Percentiles rank a stretch among this genome's conserved stretches.
Conservation (phyloP, 2,113 vertebrate species). For the Otus sunia region DNA sequence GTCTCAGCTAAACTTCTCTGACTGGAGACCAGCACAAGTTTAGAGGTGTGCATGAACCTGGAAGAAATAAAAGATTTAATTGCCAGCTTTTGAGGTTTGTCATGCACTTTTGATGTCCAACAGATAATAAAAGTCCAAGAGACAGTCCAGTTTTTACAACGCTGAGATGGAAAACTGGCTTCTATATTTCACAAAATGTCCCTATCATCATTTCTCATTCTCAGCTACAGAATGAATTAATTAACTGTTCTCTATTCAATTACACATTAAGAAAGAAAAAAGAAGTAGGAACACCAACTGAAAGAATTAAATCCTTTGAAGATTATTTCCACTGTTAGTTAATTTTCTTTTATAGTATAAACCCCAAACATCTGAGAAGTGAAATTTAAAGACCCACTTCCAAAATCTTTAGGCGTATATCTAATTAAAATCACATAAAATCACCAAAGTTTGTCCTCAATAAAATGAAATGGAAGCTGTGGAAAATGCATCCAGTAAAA, state of each 20-base stretch:
- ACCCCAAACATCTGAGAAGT: neutral
- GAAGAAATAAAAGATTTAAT: neutral
- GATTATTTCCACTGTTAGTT: neutral
- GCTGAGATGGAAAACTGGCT: neutral
- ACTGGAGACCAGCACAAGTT: neutral
- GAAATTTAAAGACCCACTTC: neutral
- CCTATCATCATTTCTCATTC: neutral
- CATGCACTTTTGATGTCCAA: neutral
- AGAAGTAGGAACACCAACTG: neutral
- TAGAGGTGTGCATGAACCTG: neutral
- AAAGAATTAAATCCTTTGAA: constrained; percentile 20
- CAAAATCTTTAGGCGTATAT: neutral
- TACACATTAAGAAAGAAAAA: neutral
- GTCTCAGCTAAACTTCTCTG: neutral
- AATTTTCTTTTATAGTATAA: neutral
- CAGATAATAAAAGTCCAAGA: neutral
- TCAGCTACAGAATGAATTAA: neutral
- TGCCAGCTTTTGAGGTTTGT: neutral
- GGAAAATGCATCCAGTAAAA: neutral
- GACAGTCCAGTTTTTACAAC: neutral
- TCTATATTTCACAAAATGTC: neutral
- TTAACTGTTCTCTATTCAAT: neutral
- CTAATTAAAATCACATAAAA: constrained; percentile 12
- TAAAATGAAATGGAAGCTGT: neutral
- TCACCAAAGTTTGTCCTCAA: neutral